Evolutionary conservation across 2,888 invertebrate species (phyloP).

Genomic region (Andrena flavipes): DNA sequence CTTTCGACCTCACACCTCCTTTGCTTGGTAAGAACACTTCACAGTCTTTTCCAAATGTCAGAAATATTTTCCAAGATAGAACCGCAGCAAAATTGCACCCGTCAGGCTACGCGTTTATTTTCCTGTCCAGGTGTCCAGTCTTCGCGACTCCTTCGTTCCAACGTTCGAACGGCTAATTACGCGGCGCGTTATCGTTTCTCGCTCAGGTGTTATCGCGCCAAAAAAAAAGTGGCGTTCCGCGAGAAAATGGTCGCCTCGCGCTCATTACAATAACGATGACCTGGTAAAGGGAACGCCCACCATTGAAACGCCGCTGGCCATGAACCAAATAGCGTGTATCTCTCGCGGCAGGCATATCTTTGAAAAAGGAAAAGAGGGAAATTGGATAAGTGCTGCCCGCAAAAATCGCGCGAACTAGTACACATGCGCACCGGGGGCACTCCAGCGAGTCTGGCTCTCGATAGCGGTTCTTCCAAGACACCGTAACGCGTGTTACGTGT

Average conservation of each 20-base stretch:
- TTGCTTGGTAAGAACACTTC: too few relatives aligned
- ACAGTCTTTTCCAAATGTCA: too few relatives aligned
- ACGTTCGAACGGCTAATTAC: neutral
- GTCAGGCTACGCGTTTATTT: too few relatives aligned
- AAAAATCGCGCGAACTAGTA: too few relatives aligned
- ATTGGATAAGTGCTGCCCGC: too few relatives aligned
- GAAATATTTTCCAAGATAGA: too few relatives aligned
- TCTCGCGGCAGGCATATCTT: neutral
- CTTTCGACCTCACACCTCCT: too few relatives aligned
- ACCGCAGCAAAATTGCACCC: too few relatives aligned
- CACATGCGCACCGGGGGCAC: too few relatives aligned
- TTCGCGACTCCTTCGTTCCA: too few relatives aligned
- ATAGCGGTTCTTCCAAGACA: slow-evolving; percentile 34
- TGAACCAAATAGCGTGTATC: slow-evolving; percentile 19
- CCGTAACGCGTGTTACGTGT: slow-evolving; percentile 56
- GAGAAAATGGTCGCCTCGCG: neutral
- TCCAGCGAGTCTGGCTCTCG: slow-evolving; percentile 11
- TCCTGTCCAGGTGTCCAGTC: too few relatives aligned
- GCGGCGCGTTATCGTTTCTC: slow-evolving; percentile 4
- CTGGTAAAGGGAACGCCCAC: neutral
- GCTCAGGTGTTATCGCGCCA: slow-evolving; percentile 17
- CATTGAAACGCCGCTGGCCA: slow-evolving; percentile 12
- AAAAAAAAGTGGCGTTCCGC: slow-evolving; percentile 2
- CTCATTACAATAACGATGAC: slow-evolving; percentile 21
- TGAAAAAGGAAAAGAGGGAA: too few relatives aligned